A percentile compares a stretch with the other conserved stretches of the same genome.
phyloP scores from a whole-genome alignment of 2,888 invertebrate genomes.

The Uloborus plumipes region DNA sequence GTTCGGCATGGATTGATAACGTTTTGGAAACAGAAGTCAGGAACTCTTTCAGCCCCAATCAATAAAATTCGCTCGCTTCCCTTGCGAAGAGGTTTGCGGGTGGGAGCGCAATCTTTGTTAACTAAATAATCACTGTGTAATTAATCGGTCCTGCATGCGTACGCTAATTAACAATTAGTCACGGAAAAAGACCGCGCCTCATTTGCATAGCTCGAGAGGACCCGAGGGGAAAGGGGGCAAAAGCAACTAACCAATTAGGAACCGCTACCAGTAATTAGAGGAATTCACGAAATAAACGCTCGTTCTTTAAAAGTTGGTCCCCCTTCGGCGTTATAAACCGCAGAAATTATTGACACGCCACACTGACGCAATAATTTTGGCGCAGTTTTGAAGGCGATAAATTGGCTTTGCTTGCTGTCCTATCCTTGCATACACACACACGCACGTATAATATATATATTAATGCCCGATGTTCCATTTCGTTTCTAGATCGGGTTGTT shows the following conservation, averaged over 20 bases:
- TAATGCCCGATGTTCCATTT: conserved; percentile 1
- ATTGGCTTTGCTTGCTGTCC: conserved; percentile 41
- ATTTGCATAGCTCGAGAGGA: conserved; percentile 44
- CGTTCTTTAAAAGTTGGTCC: conserved; percentile 50
- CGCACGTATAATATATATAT: not conserved
- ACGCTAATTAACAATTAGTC: conserved; percentile 65
- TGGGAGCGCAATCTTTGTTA: conserved; percentile 57
- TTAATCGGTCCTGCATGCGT: conserved; percentile 62
- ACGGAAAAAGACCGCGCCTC: conserved; percentile 58
- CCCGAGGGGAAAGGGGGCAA: conserved; percentile 9
- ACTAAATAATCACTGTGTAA: conserved; percentile 65
- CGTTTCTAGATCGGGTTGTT: conserved; percentile 32
- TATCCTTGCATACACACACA: not conserved
- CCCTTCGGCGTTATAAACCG: conserved; percentile 51
- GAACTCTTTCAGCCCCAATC: conserved; percentile 43
- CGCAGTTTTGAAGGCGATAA: conserved; percentile 64
- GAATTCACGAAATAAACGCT: conserved; percentile 25
- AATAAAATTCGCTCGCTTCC: conserved; percentile 38
- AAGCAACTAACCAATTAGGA: conserved; percentile 54
- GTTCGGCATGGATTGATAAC: conserved; percentile 43
- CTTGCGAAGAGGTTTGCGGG: conserved; percentile 19
- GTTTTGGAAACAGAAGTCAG: conserved; percentile 53
- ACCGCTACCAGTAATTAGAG: conserved; percentile 60
- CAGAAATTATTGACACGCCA: conserved; percentile 57
- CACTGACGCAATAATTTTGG: conserved; percentile 51